Evolutionary conservation across 2,888 invertebrate genomes (phyloP), one percentile per base, ranked within the genome.

Genomic region (Schrankia costaestrigalis): DNA sequence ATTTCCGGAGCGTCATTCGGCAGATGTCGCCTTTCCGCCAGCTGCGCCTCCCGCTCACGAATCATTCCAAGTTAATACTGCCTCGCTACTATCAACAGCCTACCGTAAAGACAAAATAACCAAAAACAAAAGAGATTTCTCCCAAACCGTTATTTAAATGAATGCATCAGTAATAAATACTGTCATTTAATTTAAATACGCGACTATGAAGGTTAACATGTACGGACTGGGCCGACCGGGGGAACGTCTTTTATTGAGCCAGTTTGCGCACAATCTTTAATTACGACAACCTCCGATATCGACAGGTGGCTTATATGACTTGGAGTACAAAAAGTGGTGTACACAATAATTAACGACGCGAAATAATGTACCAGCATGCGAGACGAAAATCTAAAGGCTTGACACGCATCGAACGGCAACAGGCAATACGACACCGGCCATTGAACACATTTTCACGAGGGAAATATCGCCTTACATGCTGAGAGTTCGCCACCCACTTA

Each of bases 11-110:
- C 75, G 40, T 56, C 72, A 72, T 60, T 58, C 69, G 66, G 69
- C 88, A 89, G 82, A 89, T 89, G 89, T 84, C 84, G 81, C 69
- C 75, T 66, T 82, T 85, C 86, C 88, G 89, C 79, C 89, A 89
- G 85, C 89, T 89, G 88, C 74, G 52, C 54, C 63, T 56, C 56
- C 47, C 50, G 44, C 48, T 68, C 56, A 66, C 64, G 56, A 47
- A 57, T 53, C 53, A 58, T 59, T 71, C 63, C 64, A 60, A 56
- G 52, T 48, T 70, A 64, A 56, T 35, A 35, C 68, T 68, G 69
- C 66, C 68, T 56, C 53, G 42, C 52, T 29, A 48, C 17, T 26
- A 25, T 21, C 38, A 30, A 22, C 28, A 34, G 15, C 26, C 33
- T 44, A 22, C n/a, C n/a, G n/a, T n/a, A n/a, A n/a, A n/a, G n/a